These are phyloP conservation scores for Paramacrobiotus metropolitanus DNA, from an alignment of 1,140 invertebrate species.

Conservation along the genomic window DNA sequence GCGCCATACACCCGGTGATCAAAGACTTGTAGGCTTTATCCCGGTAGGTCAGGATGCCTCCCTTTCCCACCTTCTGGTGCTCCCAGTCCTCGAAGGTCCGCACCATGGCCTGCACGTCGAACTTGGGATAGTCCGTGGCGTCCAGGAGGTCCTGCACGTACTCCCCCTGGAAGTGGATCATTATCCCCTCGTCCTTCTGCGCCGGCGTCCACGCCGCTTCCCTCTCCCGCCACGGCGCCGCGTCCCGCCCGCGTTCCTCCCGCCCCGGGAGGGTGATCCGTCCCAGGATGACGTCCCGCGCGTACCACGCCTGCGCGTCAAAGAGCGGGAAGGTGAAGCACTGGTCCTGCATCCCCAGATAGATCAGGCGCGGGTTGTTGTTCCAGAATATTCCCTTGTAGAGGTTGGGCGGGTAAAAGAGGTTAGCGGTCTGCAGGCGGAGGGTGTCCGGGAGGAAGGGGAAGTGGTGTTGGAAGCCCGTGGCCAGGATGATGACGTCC, in stretches of 20 bases:
- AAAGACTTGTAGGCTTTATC: neutral
- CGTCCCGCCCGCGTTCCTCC: neutral
- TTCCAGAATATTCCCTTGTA: conserved; percentile 11
- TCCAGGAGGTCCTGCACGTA: neutral
- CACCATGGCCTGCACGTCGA: neutral
- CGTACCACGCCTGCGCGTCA: conserved; percentile 8
- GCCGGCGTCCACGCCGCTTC: neutral
- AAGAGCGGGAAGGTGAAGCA: conserved; percentile 11
- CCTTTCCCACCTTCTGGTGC: neutral
- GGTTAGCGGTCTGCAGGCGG: conserved; percentile 2
- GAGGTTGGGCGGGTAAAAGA: conserved; percentile 7
- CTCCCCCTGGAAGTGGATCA: neutral
- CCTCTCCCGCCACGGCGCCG: neutral
- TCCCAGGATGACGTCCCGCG: neutral
- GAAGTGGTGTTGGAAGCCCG: conserved; percentile 22
- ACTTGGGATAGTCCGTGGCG: neutral
- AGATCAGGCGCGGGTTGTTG: conserved; percentile 6
- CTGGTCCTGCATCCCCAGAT: conserved; percentile 10
- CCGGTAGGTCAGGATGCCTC: neutral
- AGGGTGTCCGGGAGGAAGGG: conserved; percentile 17
- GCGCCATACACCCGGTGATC: neutral
- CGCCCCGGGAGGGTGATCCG: neutral
- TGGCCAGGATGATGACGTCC: conserved; percentile 21
- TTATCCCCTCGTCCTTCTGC: no score
- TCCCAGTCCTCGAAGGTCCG: neutral